A percentile compares a stretch with the other conserved stretches of the same genome.
Evolutionary conservation across 2,797 vertebrate genomes (phyloP).

Genomic region (Enteromius unitaeniatus): DNA sequence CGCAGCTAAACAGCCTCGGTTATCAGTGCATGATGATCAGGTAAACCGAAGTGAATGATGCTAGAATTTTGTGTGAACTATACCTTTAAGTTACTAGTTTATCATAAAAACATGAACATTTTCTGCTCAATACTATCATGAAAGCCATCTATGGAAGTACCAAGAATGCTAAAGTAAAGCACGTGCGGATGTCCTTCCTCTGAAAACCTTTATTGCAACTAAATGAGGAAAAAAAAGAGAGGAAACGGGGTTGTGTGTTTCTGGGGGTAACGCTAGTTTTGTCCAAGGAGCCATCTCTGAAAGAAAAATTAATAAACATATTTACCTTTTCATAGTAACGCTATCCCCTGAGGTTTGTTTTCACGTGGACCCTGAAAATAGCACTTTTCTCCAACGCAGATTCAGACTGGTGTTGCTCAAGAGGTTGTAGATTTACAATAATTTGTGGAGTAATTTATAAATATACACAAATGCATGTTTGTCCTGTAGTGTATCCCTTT

Average conservation of each 20-base stretch:
- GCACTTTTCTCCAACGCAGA: conserved; percentile 24
- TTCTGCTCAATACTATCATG: not conserved
- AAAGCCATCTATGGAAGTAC: not conserved
- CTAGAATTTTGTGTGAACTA: not conserved
- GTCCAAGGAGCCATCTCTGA: not conserved
- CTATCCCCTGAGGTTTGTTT: conserved; percentile 58
- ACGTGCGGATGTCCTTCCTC: not conserved
- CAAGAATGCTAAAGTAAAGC: not conserved
- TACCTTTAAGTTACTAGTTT: not conserved
- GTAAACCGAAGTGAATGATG: not conserved
- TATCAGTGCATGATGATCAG: not conserved
- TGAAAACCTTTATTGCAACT: conserved; percentile 30
- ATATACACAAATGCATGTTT: conserved; percentile 47
- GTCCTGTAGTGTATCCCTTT: conserved; percentile 33
- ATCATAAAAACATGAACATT: not conserved
- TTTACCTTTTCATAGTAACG: conserved; percentile 22
- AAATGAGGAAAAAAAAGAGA: not conserved
- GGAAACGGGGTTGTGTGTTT: not conserved
- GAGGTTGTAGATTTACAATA: conserved; percentile 31
- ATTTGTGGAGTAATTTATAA: conserved; percentile 33
- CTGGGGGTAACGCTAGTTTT: not conserved
- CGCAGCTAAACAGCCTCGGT: not conserved
- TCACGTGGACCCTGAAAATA: conserved; percentile 54
- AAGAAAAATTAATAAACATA: not conserved
- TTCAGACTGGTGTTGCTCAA: conserved; percentile 18